Base-by-base conservation (phyloP, 2,113 vertebrate genomes). In the Alethe diademata region DNA sequence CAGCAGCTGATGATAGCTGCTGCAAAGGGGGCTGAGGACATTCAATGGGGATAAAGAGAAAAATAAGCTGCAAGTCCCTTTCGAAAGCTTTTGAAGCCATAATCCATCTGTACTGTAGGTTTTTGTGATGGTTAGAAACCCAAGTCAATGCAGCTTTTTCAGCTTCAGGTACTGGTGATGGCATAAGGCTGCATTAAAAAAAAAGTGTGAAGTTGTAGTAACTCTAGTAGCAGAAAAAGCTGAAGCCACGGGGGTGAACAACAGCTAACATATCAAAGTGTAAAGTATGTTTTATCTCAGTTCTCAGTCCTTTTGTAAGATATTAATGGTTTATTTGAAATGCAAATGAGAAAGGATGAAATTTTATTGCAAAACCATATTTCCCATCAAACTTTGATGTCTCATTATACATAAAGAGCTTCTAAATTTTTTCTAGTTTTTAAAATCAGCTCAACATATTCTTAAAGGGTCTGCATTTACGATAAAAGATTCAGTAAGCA, bases 261-360 rank as follows among this genome's bases (percentile, higher is more conserved):
- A 31, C 88, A 94, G 64, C 81, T 93, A 84, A 56, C 38, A 80
- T 95, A 93, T 90, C 88, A 94, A 97, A 95, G 88, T 67, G 31
- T 66, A 58, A 90, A 83, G n/a, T 83, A 42, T 0, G 12, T 93
- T 94, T 97, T 91, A 93, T 93, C 92, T 93, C 15, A 18, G 42
- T 88, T 95, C 60, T 92, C 8, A 1, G 51, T 92, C 56, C 78
- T 95, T 97, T 95, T 94, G 81, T 94, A 71, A 86, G 85, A 67
- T 93, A 90, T 88, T 96, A 96, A 96, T 80, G 48, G 67, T 86
- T 74, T 95, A 90, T 96, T 96, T 97, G 94, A 97, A 96, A 94
- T 96, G 93, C 75, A 97, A 90, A 97, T 94, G 64, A 94, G 74
- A 64, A 12, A 82, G 48, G 20, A 88, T 6, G 5, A 83, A 79